Base-by-base conservation (phyloP, 1,140 invertebrate species). In the Lithobius niger region DNA sequence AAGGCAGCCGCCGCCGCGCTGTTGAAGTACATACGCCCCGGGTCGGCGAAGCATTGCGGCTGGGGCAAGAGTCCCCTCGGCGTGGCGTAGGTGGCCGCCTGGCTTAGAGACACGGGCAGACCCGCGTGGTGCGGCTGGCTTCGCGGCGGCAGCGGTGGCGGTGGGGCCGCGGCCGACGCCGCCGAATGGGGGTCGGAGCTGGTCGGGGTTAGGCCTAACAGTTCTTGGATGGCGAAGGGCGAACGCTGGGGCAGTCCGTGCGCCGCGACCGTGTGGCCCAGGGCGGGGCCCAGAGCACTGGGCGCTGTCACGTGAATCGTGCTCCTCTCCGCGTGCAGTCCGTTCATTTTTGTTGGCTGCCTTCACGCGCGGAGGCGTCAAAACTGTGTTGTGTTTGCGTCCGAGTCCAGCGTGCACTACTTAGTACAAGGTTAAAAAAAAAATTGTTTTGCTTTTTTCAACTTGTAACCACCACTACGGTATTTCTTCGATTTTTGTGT, bases 221-320 rank as follows among this genome's bases (percentile, higher is more conserved):
- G 76, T 74, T 93, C 88, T 70, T 93, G 88, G 66, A 92, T 92
- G 60, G 86, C 88, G 72, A 92, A 93, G 18, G 88, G 87, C 59
- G 86, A 88, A 61, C 88, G 76, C 71, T 90, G 86, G 59, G 86
- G 85, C 76, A 84, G 79, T 49, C 71, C 70, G 49, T 60, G 51
- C 18, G 57, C 47, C n/a, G 55, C 48, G 10, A 55, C 48, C 27
- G 40, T 55, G 43, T 28, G 47, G 48, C 28, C 16, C 13, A 57
- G 43, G 50, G 53, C 54, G 3, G 49, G 57, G 25, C 61, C 56
- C 3, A 62, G 54, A 50, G 61, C 59, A 57, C 61, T 63, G 43
- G 62, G 48, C 13, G 48, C 48, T 26, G 48, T 27, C 48, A 50
- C 48, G 48, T 50, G 48, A 26, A 50, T 50, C 24, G 48, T 50